phyloP scores from a whole-genome alignment of 1,140 invertebrate genomes.

The Zelostemma sp. region DNA sequence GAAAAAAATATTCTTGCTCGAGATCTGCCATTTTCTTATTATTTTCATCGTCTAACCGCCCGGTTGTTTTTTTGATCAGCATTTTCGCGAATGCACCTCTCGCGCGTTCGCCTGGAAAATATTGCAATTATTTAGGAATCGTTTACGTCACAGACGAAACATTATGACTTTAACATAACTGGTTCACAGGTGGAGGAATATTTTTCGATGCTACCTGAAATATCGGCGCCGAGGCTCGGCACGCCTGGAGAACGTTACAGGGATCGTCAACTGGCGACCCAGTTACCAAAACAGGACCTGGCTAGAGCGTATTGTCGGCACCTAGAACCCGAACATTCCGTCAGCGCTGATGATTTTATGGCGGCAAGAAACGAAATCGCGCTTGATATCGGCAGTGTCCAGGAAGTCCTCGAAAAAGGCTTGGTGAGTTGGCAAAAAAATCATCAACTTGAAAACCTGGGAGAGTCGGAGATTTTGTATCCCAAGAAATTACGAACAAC shows the following conservation, averaged over 20 bases:
- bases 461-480: too few species aligned
- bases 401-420: slow-evolving; percentile 68
- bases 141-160: too few species aligned
- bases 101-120: neutral
- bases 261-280: slow-evolving; percentile 86
- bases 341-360: slow-evolving; percentile 88
- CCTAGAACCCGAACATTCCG: slow-evolving; percentile 80
- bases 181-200: slow-evolving; percentile 72
- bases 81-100: slow-evolving; percentile 1
- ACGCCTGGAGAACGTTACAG: slow-evolving; percentile 83
- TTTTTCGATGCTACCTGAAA: slow-evolving; percentile 81
- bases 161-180: neutral
- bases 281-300: slow-evolving; percentile 95
- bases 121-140: too few species aligned
- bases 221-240: slow-evolving; percentile 82
- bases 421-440: too few species aligned
- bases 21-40: slow-evolving; percentile 5
- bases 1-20: slow-evolving; percentile 7
- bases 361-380: slow-evolving; percentile 93
- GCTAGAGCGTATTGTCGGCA: slow-evolving; percentile 90
- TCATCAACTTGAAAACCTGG: too few species aligned
- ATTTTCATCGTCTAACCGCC: slow-evolving; percentile 1
- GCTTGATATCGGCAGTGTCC: slow-evolving; percentile 90
- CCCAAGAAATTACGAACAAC: too few species aligned
- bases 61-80: neutral